Base-by-base conservation (phyloP, 2,797 vertebrate genomes). In the Potorous gilbertii region DNA sequence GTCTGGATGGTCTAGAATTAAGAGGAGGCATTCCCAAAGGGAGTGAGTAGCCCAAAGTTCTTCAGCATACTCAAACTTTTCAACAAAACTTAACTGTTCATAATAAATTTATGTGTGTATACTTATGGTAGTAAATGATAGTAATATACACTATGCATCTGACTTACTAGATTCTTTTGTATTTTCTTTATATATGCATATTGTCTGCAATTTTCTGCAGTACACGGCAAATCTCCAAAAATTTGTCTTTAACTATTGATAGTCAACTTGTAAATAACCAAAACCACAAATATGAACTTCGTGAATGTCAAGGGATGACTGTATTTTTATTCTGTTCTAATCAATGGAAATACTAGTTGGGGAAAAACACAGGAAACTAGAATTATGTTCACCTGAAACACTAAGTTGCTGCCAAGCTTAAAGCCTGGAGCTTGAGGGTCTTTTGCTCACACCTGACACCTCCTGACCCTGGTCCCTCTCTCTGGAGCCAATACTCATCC, bases 401-500 rank as follows among this genome's bases (percentile, higher is more conserved):
- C 24, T 54, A n/a, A n/a, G 13, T 27, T 4, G 90, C 1, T 6
- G 54, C 74, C 13, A 54, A n/a, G 91, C 74, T 57, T 31, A 91
- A 91, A 62, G 46, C 56, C 18, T 57, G n/a, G 3, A 56, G 27
- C n/a, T 12, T 0, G 1, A 28, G 40, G 12, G 2, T 1, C 0
- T 0, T 93, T 40, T 27, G 66, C 91, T 89, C 54, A 0, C 21
- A 52, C 93, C 46, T 55, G 91, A 91, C 90, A 94, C 74, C 56
- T 66, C 40, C 2, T 0, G 95, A 55, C 16, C 56, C 91, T 54
- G 74, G 0, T 1, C 34, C 96, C 90, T 4, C 57, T 93, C 92
- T 93, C 91, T 95, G 92, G 92, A 94, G 52, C 93, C 93, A 96
- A 96, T 95, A 91, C 91, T 34, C 95, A 87, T 54, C 52, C 90